These are phyloP conservation scores for Cavia porcellus DNA, from an alignment of 2,113 vertebrate species.

Conservation along the genomic window DNA sequence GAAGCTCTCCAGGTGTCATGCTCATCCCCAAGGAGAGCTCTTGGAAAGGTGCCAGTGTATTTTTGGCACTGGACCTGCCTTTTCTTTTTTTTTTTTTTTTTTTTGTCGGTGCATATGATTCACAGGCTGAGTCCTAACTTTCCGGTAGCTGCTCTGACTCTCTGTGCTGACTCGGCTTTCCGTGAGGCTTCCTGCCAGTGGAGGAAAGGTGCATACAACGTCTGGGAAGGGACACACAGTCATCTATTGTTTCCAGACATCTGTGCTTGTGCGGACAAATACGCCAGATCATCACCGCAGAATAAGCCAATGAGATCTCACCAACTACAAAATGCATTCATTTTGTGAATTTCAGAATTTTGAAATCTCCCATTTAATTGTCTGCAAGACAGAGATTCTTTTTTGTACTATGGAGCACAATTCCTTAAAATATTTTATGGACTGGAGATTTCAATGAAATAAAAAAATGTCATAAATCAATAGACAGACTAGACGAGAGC, in stretches of 20 bases:
- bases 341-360: not conserved
- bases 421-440: not conserved
- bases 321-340: not conserved
- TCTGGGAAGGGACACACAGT: not conserved
- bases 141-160: not conserved
- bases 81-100: not conserved
- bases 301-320: not conserved
- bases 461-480: not conserved
- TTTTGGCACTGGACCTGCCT: not conserved
- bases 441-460: not conserved
- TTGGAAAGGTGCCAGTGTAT: not conserved
- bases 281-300: not conserved
- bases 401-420: not conserved
- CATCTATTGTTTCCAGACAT: not conserved
- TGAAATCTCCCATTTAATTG: conserved; percentile 2
- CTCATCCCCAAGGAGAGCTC: not conserved
- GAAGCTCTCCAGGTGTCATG: not conserved
- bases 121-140: not conserved
- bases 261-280: not conserved
- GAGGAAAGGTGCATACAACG: not conserved
- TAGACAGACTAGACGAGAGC: not conserved
- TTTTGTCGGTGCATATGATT: not conserved
- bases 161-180: not conserved
- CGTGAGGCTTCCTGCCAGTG: not conserved
- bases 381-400: conserved; percentile 13